Evolutionary conservation across 2,113 vertebrate species (phyloP), one percentile per base, ranked within the genome.

Genomic region (Etia nguti): DNA sequence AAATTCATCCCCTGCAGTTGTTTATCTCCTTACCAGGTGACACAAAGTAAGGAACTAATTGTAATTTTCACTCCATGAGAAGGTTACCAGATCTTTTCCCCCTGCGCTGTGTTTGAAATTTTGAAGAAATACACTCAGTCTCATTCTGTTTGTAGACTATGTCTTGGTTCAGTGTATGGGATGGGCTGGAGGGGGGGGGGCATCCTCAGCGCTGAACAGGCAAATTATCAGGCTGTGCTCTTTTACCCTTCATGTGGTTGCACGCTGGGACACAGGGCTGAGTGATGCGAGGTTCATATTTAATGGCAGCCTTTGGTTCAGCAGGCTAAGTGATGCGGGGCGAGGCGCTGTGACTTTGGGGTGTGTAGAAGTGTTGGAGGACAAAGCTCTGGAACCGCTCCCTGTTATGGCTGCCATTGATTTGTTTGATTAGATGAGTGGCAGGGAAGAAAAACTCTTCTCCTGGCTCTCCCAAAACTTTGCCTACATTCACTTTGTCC

Each of bases 271-370:
- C 83, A 84, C 50, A 83, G 75, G 87, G 80, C 84, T 93, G 91
- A 94, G 84, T 90, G 92, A 95, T 93, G 89, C 73, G 82, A 70
- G 91, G 86, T 86, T 95, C 92, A 93, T 94, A 93, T 95, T 91
- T 95, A 94, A 95, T 92, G 94, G 91, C 94, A 93, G 94, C 90
- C 93, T 92, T 92, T 20, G 65, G 92, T 92, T 92, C 88, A 90
- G 90, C 56, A 31, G 91, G 92, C 92, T 93, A 93, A 95, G 89
- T 90, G 92, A 94, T 93, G 93, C 90, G 80, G 89, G 85, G 89
- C 26, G 85, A 89, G 86, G 90, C 59, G 34, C 86, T 65, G 88
- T 94, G 94, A 94, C 90, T 93, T 94, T 94, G 90, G 93, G 89
- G 84, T 85, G 50, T 89, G 88, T 80, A 43, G 48, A 88, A 57